Evolutionary conservation across 2,888 invertebrate genomes (phyloP).

Genomic region (Carcina quercana): DNA sequence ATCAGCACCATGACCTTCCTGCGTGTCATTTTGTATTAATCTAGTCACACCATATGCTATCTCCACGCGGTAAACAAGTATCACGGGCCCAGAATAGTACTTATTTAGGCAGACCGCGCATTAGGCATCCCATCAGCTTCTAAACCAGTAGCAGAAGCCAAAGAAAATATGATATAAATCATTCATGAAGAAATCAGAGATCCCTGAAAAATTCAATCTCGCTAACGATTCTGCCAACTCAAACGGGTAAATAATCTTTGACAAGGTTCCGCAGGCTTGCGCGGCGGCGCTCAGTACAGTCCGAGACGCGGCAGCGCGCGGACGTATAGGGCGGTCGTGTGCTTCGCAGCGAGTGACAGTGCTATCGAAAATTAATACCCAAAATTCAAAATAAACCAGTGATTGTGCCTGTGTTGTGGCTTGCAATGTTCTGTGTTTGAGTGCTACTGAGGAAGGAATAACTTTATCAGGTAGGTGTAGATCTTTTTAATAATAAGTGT

Average conservation of each 20-base stretch:
- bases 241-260: conserved; percentile 36
- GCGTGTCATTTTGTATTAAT: too few relatives aligned
- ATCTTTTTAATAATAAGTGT: too few relatives aligned
- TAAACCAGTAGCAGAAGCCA: too few relatives aligned
- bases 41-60: too few relatives aligned
- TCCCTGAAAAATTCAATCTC: conserved; percentile 4
- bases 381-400: conserved; percentile 36
- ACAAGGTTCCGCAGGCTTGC: conserved; percentile 47
- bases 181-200: too few relatives aligned
- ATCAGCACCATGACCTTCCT: too few relatives aligned
- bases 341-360: conserved; percentile 42
- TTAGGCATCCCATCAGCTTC: too few relatives aligned
- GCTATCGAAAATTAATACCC: too few relatives aligned
- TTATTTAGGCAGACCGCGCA: too few relatives aligned
- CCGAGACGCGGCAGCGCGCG: conserved; percentile 39
- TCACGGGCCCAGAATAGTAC: too few relatives aligned
- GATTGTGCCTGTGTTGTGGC: conserved; percentile 40
- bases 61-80: too few relatives aligned
- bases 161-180: too few relatives aligned
- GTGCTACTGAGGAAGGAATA: conserved; percentile 23
- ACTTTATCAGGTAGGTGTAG: conserved; percentile 7
- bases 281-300: conserved; percentile 47
- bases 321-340: conserved; percentile 28
- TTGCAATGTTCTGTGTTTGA: conserved; percentile 36
- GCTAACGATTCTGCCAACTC: conserved; percentile 24